Evolutionary conservation across 2,113 vertebrate genomes (phyloP).

Genomic region (Tringa solitaria): DNA sequence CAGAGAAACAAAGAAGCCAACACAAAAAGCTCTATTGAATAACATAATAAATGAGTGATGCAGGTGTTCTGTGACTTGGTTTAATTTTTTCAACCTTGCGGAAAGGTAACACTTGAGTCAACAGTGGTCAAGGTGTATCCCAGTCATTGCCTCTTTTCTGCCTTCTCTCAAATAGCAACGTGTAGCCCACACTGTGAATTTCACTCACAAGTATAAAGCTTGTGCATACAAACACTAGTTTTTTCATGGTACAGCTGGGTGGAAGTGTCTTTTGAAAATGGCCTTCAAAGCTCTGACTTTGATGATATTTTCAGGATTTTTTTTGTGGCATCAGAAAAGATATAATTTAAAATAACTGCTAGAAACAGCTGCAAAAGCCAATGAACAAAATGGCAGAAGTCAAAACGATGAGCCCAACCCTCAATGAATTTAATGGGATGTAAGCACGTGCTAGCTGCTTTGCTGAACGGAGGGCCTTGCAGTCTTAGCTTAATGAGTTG

Average conservation of each 20-base stretch:
- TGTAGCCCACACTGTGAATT: background rate
- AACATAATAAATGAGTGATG: conserved; percentile 28
- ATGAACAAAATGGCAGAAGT: background rate
- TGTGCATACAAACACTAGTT: background rate
- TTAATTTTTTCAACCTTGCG: background rate
- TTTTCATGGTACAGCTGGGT: background rate
- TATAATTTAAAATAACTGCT: background rate
- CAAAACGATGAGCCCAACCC: background rate
- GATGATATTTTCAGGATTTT: background rate
- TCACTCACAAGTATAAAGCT: background rate
- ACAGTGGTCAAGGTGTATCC: background rate
- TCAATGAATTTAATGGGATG: background rate
- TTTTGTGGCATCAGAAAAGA: background rate
- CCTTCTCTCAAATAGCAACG: background rate
- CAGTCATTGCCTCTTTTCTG: background rate
- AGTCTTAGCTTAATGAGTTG: conserved; percentile 7
- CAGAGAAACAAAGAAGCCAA: conserved; percentile 28
- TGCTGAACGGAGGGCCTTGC: background rate
- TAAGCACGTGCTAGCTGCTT: background rate
- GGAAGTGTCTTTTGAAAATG: background rate
- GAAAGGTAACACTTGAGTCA: conserved; percentile 36
- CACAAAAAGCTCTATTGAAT: conserved; percentile 51
- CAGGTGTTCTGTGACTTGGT: conserved; percentile 45
- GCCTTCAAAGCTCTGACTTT: background rate
- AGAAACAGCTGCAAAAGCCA: background rate